These are phyloP conservation scores for Drosophila acutilabella DNA, from an alignment of 2,888 invertebrate species.

Conservation along the genomic window DNA sequence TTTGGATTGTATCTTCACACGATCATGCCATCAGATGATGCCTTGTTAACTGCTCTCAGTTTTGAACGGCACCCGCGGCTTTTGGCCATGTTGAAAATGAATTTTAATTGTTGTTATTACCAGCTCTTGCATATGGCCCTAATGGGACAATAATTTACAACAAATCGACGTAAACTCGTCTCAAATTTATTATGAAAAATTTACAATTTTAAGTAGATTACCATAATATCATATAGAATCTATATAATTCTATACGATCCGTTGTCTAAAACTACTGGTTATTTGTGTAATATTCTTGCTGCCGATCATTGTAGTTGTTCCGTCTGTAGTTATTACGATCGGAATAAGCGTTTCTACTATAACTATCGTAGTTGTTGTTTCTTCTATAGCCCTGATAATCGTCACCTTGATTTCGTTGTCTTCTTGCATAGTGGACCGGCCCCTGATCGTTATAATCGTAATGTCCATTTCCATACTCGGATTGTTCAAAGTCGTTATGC, in stretches of 20 bases:
- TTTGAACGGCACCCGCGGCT: slow-evolving; percentile 51
- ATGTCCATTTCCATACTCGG: not conserved
- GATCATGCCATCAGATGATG: slow-evolving; percentile 49
- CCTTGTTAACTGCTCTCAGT: slow-evolving; percentile 67
- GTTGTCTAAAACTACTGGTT: not conserved
- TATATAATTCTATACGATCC: not conserved
- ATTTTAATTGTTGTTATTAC: slow-evolving; percentile 74
- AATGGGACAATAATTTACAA: slow-evolving; percentile 58
- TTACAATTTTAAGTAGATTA: not conserved
- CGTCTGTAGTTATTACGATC: slow-evolving; percentile 3
- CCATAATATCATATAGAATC: slow-evolving; percentile 1
- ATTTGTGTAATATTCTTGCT: not conserved
- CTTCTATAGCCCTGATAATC: not conserved
- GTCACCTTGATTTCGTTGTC: not conserved
- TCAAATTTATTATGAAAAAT: slow-evolving; percentile 42
- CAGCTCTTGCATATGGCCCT: slow-evolving; percentile 26
- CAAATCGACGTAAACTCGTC: slow-evolving; percentile 36
- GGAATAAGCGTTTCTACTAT: slow-evolving; percentile 8
- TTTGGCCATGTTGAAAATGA: slow-evolving; percentile 72
- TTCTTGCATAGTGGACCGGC: not conserved
- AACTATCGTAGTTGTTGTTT: slow-evolving; percentile 6
- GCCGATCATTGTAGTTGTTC: not conserved
- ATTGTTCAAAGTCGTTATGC: not conserved
- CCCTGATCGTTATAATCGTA: not conserved
- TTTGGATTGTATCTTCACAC: slow-evolving; percentile 75